Evolutionary conservation across 23 tunicate species (phyloP).

Genomic region (Halocynthia roretzi): DNA sequence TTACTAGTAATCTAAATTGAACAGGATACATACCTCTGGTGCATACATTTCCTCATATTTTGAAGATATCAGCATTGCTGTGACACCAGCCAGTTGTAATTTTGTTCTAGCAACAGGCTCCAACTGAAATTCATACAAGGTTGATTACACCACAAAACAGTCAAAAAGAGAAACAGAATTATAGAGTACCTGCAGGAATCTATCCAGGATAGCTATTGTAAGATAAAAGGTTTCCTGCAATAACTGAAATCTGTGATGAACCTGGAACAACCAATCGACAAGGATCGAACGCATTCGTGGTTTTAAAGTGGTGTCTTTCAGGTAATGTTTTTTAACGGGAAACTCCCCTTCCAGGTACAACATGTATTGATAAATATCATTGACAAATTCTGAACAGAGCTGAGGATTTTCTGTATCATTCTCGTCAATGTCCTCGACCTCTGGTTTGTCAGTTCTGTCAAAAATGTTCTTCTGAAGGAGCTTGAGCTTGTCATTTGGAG

Average conservation of each 20-base stretch:
- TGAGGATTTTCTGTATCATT: slow-evolving; percentile 83
- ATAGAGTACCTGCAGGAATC: slow-evolving; percentile 54
- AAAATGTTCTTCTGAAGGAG: slow-evolving; percentile 33
- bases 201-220: slow-evolving; percentile 89
- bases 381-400: slow-evolving; percentile 83
- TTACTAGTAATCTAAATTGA: not conserved
- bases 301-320: slow-evolving; percentile 52
- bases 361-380: slow-evolving; percentile 92
- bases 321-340: slow-evolving; percentile 38
- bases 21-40: slow-evolving; percentile 53
- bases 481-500: slow-evolving; percentile 10
- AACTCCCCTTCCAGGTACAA: slow-evolving; percentile 62
- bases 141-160: too few species aligned
- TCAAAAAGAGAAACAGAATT: not conserved
- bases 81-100: slow-evolving; percentile 91
- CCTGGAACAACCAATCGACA: slow-evolving; percentile 98
- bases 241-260: slow-evolving; percentile 89
- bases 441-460: slow-evolving; percentile 39
- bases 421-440: slow-evolving; percentile 62
- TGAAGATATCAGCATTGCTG: slow-evolving; percentile 91
- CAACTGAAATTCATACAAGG: too few species aligned
- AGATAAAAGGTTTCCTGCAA: slow-evolving; percentile 91
- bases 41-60: slow-evolving; percentile 99
- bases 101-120: slow-evolving; percentile 56
- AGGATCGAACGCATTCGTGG: slow-evolving; percentile 80